phyloP scores from a whole-genome alignment of 2,888 invertebrate genomes.

The Yponomeuta plumbellus region DNA sequence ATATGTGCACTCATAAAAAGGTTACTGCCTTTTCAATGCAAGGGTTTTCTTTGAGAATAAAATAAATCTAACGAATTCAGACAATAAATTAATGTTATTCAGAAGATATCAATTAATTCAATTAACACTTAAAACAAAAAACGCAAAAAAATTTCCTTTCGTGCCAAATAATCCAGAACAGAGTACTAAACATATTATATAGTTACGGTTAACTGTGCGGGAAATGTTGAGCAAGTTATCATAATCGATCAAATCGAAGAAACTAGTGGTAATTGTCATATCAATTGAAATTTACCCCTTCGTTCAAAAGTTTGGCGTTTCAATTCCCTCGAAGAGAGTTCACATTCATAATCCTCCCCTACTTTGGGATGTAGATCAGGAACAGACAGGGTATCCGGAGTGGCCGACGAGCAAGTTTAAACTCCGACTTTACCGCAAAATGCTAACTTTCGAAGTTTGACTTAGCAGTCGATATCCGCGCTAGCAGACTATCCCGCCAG shows the following conservation, averaged over 20 bases:
- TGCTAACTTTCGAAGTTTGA: conserved; percentile 60
- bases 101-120: no score
- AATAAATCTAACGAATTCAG: no score
- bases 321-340: not conserved
- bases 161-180: no score
- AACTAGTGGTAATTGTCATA: not conserved
- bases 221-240: no score
- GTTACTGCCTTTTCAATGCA: no score
- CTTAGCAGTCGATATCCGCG: conserved; percentile 66
- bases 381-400: not conserved
- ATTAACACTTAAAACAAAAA: no score
- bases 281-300: not conserved
- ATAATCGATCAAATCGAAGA: no score
- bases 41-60: no score
- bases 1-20: not conserved
- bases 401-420: conserved; percentile 8
- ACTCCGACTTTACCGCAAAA: conserved; percentile 47
- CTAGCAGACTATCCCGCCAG: conserved; percentile 44
- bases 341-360: not conserved
- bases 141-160: no score
- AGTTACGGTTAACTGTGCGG: no score
- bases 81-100: no score
- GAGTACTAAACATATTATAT: no score
- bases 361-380: not conserved
- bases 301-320: not conserved